Evolutionary conservation across 2,113 vertebrate species (phyloP), one percentile per base, ranked within the genome.

Genomic region (Crotophaga sulcirostris): DNA sequence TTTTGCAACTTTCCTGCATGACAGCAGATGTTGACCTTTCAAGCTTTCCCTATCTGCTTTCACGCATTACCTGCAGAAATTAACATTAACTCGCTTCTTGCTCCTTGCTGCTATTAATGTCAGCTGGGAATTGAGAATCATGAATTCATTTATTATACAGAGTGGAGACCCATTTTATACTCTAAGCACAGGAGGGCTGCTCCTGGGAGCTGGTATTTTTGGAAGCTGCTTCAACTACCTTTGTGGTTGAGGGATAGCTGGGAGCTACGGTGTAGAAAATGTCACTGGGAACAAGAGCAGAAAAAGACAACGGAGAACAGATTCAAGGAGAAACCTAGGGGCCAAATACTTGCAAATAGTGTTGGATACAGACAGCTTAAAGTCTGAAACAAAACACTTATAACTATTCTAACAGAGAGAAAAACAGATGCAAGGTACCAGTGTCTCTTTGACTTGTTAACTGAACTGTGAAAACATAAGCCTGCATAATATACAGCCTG

Each of bases 11-110:
- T 97, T 97, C 94, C 88, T 97, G 92, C 97, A 97, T 98, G 97
- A 98, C 96, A 97, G 97, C 98, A 98, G 98, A 98, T 98, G 98
- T 96, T 98, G 98, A 98, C 98, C 98, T 98, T 98, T 98, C 97
- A 92, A 96, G 96, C 96, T 98, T 96, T 96, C 95, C 90, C 97
- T 98, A 96, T 98, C 97, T 98, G 90, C 97, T 96, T 97, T 97
- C 97, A 95, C 11, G 60, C 95, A 96, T 97, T 98, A 98, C 98
- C 98, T 98, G 97, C 96, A 98, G 97, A 98, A 98, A 98, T 98
- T 98, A 98, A 98, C 98, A 98, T 98, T 95, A 98, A 97, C 97
- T 97, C 15, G 13, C 94, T 98, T 97, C 96, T 97, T 97, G 95
- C 96, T 97, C 94, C 97, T 85, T 90, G 88, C 97, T 98, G 97